Evolutionary conservation across 2,797 vertebrate genomes (phyloP).

Genomic region (Xenops minutus): DNA sequence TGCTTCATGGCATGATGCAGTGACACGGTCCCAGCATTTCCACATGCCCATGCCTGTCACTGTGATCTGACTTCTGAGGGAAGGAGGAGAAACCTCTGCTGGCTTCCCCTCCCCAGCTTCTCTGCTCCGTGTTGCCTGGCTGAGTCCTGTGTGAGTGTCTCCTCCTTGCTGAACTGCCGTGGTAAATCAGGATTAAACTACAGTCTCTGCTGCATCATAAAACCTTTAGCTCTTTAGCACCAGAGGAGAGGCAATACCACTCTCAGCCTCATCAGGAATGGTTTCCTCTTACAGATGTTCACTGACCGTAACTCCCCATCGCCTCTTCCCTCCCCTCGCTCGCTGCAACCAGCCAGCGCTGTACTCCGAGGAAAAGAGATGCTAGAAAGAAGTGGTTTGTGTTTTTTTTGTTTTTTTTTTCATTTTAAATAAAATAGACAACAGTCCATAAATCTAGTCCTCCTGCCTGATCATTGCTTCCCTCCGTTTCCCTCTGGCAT

Average conservation of each 20-base stretch:
- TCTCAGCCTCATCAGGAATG: constrained; percentile 13
- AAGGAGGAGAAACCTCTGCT: neutral
- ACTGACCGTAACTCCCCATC: neutral
- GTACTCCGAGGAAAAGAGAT: neutral
- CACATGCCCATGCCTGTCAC: neutral
- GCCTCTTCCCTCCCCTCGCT: neutral
- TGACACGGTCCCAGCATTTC: fast-evolving
- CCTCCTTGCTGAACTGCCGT: neutral
- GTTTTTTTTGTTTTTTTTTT: too few species aligned
- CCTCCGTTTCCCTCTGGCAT: neutral
- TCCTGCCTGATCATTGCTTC: constrained; percentile 4
- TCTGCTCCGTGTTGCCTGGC: neutral
- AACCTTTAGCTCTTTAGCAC: constrained; percentile 44
- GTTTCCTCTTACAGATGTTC: constrained; percentile 8
- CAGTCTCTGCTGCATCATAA: constrained; percentile 36
- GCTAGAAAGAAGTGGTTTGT: neutral
- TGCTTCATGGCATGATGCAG: neutral
- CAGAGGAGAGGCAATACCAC: neutral
- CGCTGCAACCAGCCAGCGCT: neutral
- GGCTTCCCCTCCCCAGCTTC: neutral
- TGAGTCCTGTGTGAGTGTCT: neutral
- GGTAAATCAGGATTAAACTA: constrained; percentile 52
- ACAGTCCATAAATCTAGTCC: constrained; percentile 33
- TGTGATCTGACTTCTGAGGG: neutral
- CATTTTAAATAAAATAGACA: neutral